Evolutionary conservation across 2,113 vertebrate genomes (phyloP), one percentile per base, ranked within the genome.

Genomic region (Empidonax traillii): DNA sequence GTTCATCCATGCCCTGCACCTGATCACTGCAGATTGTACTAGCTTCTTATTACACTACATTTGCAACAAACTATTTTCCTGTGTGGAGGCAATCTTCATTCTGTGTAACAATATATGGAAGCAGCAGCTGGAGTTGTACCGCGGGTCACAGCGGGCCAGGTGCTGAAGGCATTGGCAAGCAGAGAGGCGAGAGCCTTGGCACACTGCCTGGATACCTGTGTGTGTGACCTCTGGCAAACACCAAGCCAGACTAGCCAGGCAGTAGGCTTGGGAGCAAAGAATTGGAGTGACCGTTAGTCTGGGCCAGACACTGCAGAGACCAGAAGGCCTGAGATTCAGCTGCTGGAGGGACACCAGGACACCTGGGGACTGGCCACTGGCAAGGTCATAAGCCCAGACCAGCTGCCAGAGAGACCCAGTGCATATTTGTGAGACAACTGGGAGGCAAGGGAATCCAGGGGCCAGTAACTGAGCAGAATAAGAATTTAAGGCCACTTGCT

Each of bases 141-240:
- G 8, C 0, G 0, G 37, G 25, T 69, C 20, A 14, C 31, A 25
- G 37, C 7, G 31, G 1, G 49, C 43, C 6, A 0, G 6, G 20
- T 44, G 46, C 72, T 16, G 8, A 18, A 44, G 24, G 31, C 8
- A 4, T 19, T 33, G 43, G 56, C 49, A 47, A 22, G 27, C 20
- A 51, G 61, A 43, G 53, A 69, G 41, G 37, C 15, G 0, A 0
- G 59, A 92, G 56, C 39, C 58, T 30, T 20, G 4, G 14, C 21
- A 14, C 23, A 9, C 1, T 5, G 53, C 44, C n/a, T 21, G 27
- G 21, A 66, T 37, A 14, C 39, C 10, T 9, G 2, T 5, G 15
- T n/a, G 2, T 17, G 39, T 5, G 17, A 46, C 19, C 7, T 2
- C 33, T 7, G 41, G 28, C 63, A 80, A 69, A 53, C 55, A 24